phyloP scores from a whole-genome alignment of 1,140 invertebrate genomes.

The Trichoplusia ni region DNA sequence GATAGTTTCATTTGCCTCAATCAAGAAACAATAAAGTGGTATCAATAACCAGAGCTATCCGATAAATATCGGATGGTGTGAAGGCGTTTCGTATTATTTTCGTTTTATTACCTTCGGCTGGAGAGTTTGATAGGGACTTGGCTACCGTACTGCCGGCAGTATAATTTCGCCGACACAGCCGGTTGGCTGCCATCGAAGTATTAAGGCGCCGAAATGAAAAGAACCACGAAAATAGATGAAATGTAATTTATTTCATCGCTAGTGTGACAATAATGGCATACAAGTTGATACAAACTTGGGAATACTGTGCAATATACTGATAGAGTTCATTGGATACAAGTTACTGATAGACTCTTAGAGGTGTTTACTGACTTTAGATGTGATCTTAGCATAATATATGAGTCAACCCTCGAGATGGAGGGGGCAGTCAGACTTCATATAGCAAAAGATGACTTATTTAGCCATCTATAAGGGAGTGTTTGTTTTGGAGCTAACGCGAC shows the following conservation, averaged over 20 bases:
- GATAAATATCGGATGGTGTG: conserved; percentile 60
- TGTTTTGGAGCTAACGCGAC: background rate
- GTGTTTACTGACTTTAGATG: too few species aligned
- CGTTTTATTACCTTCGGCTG: conserved; percentile 68
- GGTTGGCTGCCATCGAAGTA: conserved; percentile 55
- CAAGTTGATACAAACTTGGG: background rate
- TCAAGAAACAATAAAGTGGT: conserved; percentile 54
- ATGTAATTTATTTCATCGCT: conserved; percentile 62
- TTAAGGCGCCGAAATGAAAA: conserved; percentile 68
- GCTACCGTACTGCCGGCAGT: conserved; percentile 61
- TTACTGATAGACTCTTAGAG: too few species aligned
- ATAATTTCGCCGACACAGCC: conserved; percentile 68
- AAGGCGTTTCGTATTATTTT: conserved; percentile 67
- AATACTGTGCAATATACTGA: too few species aligned
- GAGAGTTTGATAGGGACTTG: conserved; percentile 72
- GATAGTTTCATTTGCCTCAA: background rate
- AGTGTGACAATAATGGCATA: conserved; percentile 43
- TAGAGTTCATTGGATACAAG: too few species aligned
- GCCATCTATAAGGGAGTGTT: too few species aligned
- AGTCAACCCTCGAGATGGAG: too few species aligned
- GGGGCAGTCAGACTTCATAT: too few species aligned
- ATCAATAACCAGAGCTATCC: conserved; percentile 60
- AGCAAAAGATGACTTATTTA: too few species aligned
- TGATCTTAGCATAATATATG: too few species aligned
- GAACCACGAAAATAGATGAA: conserved; percentile 63